Conservation (phyloP, 2,888 invertebrate species). For the Aproaerema taeniolella region DNA sequence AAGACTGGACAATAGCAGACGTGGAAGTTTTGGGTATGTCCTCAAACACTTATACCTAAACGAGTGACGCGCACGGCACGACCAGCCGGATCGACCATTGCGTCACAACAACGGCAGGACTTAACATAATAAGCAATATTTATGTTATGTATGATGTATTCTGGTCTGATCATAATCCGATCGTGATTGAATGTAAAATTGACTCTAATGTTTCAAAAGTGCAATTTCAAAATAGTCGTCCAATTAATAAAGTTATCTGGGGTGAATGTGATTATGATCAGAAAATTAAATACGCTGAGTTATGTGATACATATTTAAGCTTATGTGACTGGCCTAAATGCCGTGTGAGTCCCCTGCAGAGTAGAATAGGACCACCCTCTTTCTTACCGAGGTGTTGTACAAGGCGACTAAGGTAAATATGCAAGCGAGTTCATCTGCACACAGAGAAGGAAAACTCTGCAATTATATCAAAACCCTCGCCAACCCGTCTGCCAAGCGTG, state of each 20-base stretch:
- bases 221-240: not conserved
- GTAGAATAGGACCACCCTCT: too few relatives aligned
- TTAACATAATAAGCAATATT: not conserved
- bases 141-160: not conserved
- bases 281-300: not conserved
- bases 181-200: not conserved
- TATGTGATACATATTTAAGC: not conserved
- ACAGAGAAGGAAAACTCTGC: too few relatives aligned
- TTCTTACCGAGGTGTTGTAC: too few relatives aligned
- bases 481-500: too few relatives aligned
- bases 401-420: too few relatives aligned
- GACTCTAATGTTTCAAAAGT: not conserved
- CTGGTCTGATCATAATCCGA: conserved; percentile 1
- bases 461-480: too few relatives aligned
- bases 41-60: not conserved
- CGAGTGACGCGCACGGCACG: conserved; percentile 1
- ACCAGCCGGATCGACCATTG: conserved; percentile 14
- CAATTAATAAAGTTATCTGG: not conserved
- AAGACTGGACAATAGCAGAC: conserved; percentile 5
- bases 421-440: too few relatives aligned
- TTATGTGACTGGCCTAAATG: not conserved
- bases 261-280: not conserved
- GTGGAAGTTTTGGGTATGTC: not conserved
- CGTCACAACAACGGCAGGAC: not conserved
- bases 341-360: too few relatives aligned